A percentile compares a stretch with the other conserved stretches of the same genome.
phyloP scores from a whole-genome alignment of 2,113 vertebrate species.

The Hippocampus guttulatus region DNA sequence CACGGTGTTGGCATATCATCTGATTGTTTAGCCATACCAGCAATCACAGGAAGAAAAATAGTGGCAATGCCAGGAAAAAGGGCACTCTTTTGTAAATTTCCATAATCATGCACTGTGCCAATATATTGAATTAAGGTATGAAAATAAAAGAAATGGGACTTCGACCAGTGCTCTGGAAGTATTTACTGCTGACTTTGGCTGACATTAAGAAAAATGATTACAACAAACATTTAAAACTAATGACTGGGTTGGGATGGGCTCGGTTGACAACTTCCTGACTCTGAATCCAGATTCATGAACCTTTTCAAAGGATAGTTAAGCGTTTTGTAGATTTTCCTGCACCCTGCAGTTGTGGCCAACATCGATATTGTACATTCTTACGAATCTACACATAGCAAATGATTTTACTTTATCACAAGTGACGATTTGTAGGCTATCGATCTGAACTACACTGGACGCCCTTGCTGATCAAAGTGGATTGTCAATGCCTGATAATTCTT shows the following conservation, averaged over 20 bases:
- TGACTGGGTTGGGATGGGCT: neutral
- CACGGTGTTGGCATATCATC: slow-evolving; percentile 12
- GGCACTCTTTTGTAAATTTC: neutral
- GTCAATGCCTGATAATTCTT: neutral
- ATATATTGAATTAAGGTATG: neutral
- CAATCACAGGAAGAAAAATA: neutral
- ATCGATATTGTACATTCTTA: neutral
- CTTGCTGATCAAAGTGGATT: neutral
- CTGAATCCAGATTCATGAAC: neutral
- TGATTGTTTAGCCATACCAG: neutral
- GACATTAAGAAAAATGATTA: neutral
- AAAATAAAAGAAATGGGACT: neutral
- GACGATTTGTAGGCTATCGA: neutral
- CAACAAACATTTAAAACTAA: neutral
- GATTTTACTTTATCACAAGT: neutral
- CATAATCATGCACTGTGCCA: neutral
- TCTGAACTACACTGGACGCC: neutral
- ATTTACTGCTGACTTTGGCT: neutral
- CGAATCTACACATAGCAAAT: neutral
- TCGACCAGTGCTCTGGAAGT: neutral
- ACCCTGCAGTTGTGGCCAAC: neutral
- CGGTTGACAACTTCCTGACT: neutral
- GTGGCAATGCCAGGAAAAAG: neutral
- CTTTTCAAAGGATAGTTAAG: neutral
- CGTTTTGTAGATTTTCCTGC: neutral